Conservation (phyloP, 2,888 invertebrate species). For the Nemotelus pantherinus region DNA sequence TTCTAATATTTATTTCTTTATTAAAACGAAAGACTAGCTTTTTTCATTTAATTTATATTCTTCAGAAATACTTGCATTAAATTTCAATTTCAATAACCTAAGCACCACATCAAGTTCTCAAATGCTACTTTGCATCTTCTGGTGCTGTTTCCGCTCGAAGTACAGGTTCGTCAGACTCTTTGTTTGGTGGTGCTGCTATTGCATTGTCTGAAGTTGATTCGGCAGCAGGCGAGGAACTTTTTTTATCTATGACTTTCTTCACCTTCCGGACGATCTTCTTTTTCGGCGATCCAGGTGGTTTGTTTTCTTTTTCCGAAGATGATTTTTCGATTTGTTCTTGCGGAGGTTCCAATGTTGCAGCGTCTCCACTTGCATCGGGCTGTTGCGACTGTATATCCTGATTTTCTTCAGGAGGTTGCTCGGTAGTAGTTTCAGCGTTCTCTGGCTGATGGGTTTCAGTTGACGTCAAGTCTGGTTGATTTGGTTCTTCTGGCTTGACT, state of each 20-base stretch:
- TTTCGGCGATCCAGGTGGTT: constrained; percentile 35
- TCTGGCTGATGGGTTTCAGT: too few species aligned
- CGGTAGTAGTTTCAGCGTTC: too few species aligned
- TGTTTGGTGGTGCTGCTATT: not conserved
- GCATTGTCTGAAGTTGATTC: not conserved
- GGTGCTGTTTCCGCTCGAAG: not conserved
- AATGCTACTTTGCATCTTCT: not conserved
- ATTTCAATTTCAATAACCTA: too few species aligned
- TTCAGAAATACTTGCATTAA: constrained; percentile 9
- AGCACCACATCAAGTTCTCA: too few species aligned
- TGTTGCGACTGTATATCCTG: not conserved
- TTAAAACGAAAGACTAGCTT: constrained; percentile 4
- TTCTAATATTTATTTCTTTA: not conserved
- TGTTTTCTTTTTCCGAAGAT: constrained; percentile 27
- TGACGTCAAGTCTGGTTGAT: not conserved
- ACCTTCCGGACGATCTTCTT: constrained; percentile 42
- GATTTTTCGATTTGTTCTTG: constrained; percentile 22
- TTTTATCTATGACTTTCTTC: constrained; percentile 24
- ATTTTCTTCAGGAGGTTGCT: not conserved
- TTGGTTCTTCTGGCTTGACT: too few species aligned
- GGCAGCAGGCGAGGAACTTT: not conserved
- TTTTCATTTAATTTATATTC: constrained; percentile 4
- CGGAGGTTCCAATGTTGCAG: constrained; percentile 7
- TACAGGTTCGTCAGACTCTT: not conserved
- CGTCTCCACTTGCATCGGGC: not conserved